Conservation (phyloP, 2,113 vertebrate genomes). For the Gopherus evgoodei region DNA sequence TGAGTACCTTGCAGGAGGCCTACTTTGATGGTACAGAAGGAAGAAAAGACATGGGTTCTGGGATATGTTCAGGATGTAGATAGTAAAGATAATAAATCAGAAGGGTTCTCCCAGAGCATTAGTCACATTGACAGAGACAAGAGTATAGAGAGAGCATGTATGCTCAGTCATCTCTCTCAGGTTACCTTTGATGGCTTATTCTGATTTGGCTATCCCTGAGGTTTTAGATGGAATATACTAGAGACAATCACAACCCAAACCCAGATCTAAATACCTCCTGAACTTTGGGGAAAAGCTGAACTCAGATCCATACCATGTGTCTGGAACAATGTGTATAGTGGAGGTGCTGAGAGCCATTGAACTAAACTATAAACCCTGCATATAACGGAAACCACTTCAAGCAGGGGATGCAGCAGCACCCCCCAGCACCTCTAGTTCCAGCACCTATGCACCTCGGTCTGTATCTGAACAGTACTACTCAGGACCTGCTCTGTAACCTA, state of each 20-base stretch:
- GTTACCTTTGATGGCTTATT: neutral
- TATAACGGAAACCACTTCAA: no score
- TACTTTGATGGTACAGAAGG: neutral
- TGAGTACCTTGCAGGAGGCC: neutral
- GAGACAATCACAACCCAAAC: neutral
- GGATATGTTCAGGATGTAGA: neutral
- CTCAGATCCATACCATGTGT: neutral
- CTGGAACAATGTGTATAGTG: no score
- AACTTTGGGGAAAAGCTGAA: constrained; percentile 4
- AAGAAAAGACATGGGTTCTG: neutral
- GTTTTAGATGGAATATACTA: neutral
- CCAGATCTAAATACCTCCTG: neutral
- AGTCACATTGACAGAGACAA: neutral
- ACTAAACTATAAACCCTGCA: no score
- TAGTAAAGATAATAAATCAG: neutral
- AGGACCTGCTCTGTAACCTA: neutral
- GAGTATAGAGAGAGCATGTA: neutral
- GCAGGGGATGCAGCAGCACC: no score
- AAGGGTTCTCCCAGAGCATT: neutral
- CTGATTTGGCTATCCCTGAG: neutral
- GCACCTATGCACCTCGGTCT: no score
- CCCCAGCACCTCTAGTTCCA: no score
- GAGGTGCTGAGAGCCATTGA: no score
- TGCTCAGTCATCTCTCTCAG: neutral
- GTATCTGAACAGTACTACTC: neutral